A percentile compares a stretch with the other conserved stretches of the same genome.
Conservation (phyloP, 2,888 invertebrate species). For the Plusia festucae region DNA sequence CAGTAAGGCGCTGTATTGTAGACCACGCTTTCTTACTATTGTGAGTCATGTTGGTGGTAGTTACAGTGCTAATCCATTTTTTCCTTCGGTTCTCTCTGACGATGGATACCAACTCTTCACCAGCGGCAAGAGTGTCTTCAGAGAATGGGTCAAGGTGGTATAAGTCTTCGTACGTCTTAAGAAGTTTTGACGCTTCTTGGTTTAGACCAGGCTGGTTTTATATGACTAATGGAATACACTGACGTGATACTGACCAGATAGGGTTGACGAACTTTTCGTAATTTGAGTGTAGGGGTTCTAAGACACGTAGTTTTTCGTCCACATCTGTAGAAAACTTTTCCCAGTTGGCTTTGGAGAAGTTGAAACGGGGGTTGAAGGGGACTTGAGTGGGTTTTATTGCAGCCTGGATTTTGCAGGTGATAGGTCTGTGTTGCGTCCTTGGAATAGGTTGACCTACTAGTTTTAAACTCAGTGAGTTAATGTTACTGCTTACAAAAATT, state of each 20-base stretch:
- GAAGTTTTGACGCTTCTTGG: background rate
- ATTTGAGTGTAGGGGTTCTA: background rate
- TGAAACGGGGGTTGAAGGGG: slow-evolving; percentile 22
- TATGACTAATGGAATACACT: slow-evolving; percentile 3
- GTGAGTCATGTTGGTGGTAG: slow-evolving; percentile 20
- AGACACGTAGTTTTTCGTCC: background rate
- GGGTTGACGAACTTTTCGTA: background rate
- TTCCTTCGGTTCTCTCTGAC: slow-evolving; percentile 16
- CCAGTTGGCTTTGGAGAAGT: slow-evolving; percentile 14
- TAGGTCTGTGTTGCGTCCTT: slow-evolving; percentile 16
- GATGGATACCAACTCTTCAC: slow-evolving; percentile 3
- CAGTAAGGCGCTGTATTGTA: slow-evolving; percentile 11
- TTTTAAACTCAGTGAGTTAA: background rate
- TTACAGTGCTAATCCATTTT: slow-evolving; percentile 19
- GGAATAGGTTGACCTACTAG: background rate
- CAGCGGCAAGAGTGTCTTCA: slow-evolving; percentile 6
- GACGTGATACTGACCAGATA: background rate
- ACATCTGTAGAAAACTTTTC: background rate
- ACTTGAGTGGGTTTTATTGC: background rate
- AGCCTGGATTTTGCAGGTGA: background rate
- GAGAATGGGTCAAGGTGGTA: slow-evolving; percentile 16
- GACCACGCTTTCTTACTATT: slow-evolving; percentile 23
- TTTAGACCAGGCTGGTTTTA: background rate
- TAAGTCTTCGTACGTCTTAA: background rate
- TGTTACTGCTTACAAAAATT: slow-evolving; percentile 10